Conservation (phyloP, 35 echinoderm and acorn worm genomes). For the Apostichopus californicus region DNA sequence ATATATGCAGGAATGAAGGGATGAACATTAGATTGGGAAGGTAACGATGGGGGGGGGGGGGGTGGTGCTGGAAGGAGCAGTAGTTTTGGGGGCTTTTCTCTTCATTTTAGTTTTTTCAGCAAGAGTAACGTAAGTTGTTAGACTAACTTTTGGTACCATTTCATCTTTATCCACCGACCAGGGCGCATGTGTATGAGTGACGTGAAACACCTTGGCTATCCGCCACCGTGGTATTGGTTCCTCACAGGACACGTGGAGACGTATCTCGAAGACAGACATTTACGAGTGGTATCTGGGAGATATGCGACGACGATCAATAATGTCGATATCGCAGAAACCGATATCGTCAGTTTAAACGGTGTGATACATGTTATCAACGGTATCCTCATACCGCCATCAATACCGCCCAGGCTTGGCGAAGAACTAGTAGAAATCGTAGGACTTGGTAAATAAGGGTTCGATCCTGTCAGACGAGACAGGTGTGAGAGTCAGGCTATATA, state of each 20-base stretch:
- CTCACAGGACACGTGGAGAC: conserved; percentile 20
- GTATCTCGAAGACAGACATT: not conserved
- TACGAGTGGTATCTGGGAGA: not conserved
- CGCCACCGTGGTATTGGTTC: conserved; percentile 20
- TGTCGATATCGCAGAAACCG: conserved; percentile 9
- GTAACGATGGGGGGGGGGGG: too few species aligned
- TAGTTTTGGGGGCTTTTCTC: too few species aligned
- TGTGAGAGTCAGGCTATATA: too few species aligned
- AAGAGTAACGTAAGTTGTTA: too few species aligned
- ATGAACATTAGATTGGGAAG: too few species aligned
- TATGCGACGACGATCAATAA: not conserved
- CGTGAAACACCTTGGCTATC: conserved; percentile 3
- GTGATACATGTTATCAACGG: conserved; percentile 39
- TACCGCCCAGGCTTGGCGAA: not conserved
- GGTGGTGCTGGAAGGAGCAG: too few species aligned
- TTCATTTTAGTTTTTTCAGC: too few species aligned
- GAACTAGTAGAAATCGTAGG: not conserved
- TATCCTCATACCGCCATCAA: not conserved
- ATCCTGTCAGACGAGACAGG: too few species aligned
- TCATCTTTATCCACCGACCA: not conserved
- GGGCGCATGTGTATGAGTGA: conserved; percentile 30
- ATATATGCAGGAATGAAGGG: too few species aligned
- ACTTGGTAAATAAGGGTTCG: not conserved
- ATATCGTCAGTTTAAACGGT: conserved; percentile 34
- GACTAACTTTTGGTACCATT: too few species aligned